Conservation (phyloP, 1,140 invertebrate genomes). For the Zophobas atratus region DNA sequence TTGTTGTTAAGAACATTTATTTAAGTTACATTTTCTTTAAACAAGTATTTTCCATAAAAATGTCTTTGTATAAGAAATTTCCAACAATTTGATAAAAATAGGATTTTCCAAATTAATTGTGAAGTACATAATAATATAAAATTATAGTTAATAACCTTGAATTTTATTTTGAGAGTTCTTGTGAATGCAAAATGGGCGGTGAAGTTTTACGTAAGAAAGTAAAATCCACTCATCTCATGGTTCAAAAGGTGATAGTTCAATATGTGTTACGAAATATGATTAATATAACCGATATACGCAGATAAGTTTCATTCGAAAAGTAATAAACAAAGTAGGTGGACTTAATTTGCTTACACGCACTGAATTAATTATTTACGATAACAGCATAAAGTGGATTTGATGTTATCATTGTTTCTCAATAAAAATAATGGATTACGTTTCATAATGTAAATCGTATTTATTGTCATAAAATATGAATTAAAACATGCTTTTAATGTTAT, state of each 20-base stretch:
- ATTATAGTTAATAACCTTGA: too few species aligned
- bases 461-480: slow-evolving; percentile 49
- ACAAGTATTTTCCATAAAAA: too few species aligned
- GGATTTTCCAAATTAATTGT: too few species aligned
- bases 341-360: slow-evolving; percentile 46
- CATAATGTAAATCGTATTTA: slow-evolving; percentile 50
- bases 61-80: too few species aligned
- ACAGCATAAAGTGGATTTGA: slow-evolving; percentile 46
- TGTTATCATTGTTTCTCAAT: slow-evolving; percentile 47
- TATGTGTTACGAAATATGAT: slow-evolving; percentile 9
- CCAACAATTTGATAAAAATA: too few species aligned
- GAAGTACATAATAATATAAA: too few species aligned
- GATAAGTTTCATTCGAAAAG: slow-evolving; percentile 28
- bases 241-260: neutral
- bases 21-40: too few species aligned
- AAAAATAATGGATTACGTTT: slow-evolving; percentile 49
- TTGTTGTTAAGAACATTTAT: too few species aligned
- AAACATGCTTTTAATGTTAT: slow-evolving; percentile 53
- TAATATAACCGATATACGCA: slow-evolving; percentile 15
- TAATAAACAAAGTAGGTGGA: slow-evolving; percentile 34
- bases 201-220: neutral
- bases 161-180: too few species aligned
- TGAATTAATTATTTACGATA: slow-evolving; percentile 48
- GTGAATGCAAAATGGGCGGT: too few species aligned
- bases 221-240: too few species aligned